Evolutionary conservation across 53 echinoderm and acorn worm species (phyloP), one percentile per base, ranked within the genome.

Genomic region (Mesocentrotus franciscanus): DNA sequence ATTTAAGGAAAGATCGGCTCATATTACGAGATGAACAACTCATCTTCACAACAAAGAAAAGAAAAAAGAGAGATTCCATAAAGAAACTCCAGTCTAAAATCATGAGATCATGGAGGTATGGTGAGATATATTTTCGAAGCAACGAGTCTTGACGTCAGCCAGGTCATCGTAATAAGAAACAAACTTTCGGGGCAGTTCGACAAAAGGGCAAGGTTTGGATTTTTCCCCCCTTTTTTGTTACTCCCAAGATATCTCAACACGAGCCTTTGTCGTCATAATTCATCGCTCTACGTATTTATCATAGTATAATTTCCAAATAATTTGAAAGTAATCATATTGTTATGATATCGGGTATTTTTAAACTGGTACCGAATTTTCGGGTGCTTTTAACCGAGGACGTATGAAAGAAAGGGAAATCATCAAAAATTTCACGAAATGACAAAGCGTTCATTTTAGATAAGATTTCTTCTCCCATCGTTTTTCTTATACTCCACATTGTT

Each of bases 111-210:
- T 32, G 76, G 11, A 33, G n/a, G 9, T 27, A 76, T 10, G 30
- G 27, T 76, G 76, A 76, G 33, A 76, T 76, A 76, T 76, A 76
- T 33, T 76, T 76, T 76, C 76, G 76, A 29, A 14, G 76, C 76
- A 76, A 76, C 76, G 13, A 76, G 27, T 76, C 3, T 76, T 29
- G 76, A 76, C 76, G 76, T 76, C 76, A 76, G 33, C 12, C 30
- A 33, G 76, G 76, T 76, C 76, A 76, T 15, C 32, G 14, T 76
- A 76, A 76, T 76, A 76, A 76, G 76, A 76, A 76, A 76, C 76
- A 76, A 76, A 76, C 76, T 76, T 71, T 76, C 1, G 30, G 76
- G 30, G 76, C 30, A 76, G 76, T 76, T 76, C 76, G 76, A 76
- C 76, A 33, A 76, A 30, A 76, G 76, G 76, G 76, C 30, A 76